Conservation (phyloP, 2,113 vertebrate genomes). For the Ophthalmolycus amberensis region DNA sequence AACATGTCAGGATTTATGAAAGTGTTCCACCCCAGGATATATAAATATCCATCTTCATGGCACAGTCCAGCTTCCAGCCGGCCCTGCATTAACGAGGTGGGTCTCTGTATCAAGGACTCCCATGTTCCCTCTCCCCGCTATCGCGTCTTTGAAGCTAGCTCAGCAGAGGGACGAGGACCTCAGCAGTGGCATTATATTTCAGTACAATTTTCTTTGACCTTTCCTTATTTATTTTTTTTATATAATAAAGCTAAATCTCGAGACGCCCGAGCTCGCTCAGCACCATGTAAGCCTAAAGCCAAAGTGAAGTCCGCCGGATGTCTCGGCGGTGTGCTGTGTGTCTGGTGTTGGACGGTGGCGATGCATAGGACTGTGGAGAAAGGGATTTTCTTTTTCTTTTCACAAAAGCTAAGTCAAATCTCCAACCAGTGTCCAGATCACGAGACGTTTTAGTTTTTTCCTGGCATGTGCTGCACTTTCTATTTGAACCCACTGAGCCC, state of each 20-base stretch:
- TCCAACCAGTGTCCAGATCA: slow-evolving; percentile 1
- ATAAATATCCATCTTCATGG: slow-evolving; percentile 8
- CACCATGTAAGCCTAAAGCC: slow-evolving; percentile 39
- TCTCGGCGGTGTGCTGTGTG: slow-evolving; percentile 26
- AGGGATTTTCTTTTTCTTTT: slow-evolving; percentile 7
- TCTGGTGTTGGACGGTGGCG: slow-evolving; percentile 7
- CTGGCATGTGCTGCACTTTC: background rate
- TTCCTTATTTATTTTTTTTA: slow-evolving; percentile 1
- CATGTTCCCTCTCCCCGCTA: background rate
- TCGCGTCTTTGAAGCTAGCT: slow-evolving; percentile 17
- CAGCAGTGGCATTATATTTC: slow-evolving; percentile 36
- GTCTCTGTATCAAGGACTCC: background rate
- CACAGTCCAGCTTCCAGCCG: background rate
- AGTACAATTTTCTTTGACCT: slow-evolving; percentile 51
- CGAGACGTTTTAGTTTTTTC: background rate
- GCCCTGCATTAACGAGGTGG: slow-evolving; percentile 11
- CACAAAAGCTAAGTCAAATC: slow-evolving; percentile 26
- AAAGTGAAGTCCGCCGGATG: slow-evolving; percentile 31
- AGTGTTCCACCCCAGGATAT: background rate
- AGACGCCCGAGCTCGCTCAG: slow-evolving; percentile 34
- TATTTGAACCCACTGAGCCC: background rate
- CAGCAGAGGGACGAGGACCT: slow-evolving; percentile 22
- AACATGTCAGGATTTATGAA: slow-evolving; percentile 10
- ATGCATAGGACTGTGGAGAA: slow-evolving; percentile 18
- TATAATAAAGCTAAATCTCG: slow-evolving; percentile 48